Evolutionary conservation across 2,888 invertebrate genomes (phyloP).

Genomic region (Lycia hirtaria): DNA sequence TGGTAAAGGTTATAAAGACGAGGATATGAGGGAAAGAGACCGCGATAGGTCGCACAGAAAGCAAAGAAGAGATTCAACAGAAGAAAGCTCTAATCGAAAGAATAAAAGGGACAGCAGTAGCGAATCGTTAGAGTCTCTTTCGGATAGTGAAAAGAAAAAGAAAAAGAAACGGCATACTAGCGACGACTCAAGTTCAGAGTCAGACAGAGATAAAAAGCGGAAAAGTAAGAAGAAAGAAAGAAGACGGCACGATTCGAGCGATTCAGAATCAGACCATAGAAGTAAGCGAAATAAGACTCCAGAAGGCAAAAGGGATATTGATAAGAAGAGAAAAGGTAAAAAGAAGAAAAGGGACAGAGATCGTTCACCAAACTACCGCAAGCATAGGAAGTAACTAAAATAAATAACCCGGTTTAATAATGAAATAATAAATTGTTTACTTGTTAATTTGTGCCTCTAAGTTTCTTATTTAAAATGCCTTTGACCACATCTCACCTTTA

Average conservation of each 20-base stretch:
- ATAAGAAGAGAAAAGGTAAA: conserved; percentile 85
- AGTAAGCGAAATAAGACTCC: conserved; percentile 58
- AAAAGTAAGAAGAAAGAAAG: conserved; percentile 35
- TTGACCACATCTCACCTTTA: too few relatives aligned
- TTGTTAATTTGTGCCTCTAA: not conserved
- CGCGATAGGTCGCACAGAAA: conserved; percentile 40
- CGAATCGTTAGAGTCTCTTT: conserved; percentile 31
- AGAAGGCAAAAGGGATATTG: conserved; percentile 78
- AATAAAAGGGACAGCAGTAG: conserved; percentile 36
- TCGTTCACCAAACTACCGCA: conserved; percentile 80
- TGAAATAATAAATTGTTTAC: not conserved
- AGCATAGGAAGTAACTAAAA: conserved; percentile 72
- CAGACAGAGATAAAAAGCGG: conserved; percentile 31
- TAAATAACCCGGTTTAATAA: conserved; percentile 20
- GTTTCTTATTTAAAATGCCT: too few relatives aligned
- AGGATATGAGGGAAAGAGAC: conserved; percentile 28
- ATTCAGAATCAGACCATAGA: conserved; percentile 51
- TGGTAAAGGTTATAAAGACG: conserved; percentile 12
- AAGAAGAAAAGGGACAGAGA: conserved; percentile 83
- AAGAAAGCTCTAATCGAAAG: conserved; percentile 44
- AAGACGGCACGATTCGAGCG: conserved; percentile 43
- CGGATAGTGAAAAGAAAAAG: conserved; percentile 28
- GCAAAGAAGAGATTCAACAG: conserved; percentile 51
- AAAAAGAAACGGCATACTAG: conserved; percentile 30
- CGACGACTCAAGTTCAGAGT: conserved; percentile 34